Base-by-base conservation (phyloP, 2,113 vertebrate species). In the Myodes glareolus region DNA sequence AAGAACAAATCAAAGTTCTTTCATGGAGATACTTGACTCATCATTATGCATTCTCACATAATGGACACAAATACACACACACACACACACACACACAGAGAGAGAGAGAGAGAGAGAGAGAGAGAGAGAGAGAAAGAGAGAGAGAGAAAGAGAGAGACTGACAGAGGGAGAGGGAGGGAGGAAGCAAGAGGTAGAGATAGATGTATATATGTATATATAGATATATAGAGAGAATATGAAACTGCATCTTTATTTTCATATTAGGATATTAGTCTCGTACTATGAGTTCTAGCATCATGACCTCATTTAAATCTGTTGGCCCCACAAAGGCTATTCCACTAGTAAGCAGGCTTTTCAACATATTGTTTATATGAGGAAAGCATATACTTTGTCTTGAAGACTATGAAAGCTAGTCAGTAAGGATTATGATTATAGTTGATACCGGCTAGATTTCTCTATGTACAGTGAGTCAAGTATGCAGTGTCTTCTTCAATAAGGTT, bases 391-490 rank as follows among this genome's bases (percentile, higher is more conserved):
- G 16, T 55, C 9, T 55, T 7, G 50, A 81, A 81, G 33, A 55
- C 9, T 7, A 58, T 81, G 78, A n/a, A 55, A n/a, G 17, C 19
- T 81, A 3, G 9, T 1, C 33, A 81, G 19, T 58, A 81, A 10
- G 10, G 10, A n/a, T 80, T 10, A 23, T n/a, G 1, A 52, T 55
- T 81, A 33, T 19, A 21, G 9, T 12, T 55, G 33, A 81, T n/a
- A n/a, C 50, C 2, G 3, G 31, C 9, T 50, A n/a, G 47, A 80
- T 12, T 23, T 21, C 6, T 9, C 29, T 10, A 0, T n/a, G 4
- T 55, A 23, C 2, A 3, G 1, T n/a, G 19, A 23, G 2, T 50
- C 50, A 52, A 33, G 77, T 33, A 50, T 77, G 14, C 27, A 36
- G 8, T 21, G 31, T 80, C 77, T 36, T 36, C 16, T 36, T 19